These are phyloP conservation scores for Formica selysi DNA, from an alignment of 1,140 invertebrate species.

Conservation along the genomic window DNA sequence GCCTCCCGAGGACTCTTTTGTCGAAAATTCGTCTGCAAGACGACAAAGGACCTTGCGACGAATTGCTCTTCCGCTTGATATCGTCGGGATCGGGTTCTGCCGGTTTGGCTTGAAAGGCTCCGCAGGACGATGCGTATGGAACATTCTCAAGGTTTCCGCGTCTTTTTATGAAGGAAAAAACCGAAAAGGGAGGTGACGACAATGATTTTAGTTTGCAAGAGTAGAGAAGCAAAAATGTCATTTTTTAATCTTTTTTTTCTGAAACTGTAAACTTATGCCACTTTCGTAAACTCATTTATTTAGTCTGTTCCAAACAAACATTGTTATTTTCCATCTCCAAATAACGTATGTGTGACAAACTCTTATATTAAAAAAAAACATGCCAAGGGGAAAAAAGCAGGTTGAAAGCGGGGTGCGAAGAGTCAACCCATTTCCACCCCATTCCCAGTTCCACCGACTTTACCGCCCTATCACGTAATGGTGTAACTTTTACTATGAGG, in stretches of 20 bases:
- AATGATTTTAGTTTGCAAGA: background rate
- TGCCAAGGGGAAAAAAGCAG: background rate
- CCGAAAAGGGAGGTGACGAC: constrained; percentile 46
- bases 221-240: background rate
- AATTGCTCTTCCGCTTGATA: constrained; percentile 60
- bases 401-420: constrained; percentile 6
- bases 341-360: background rate
- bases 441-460: constrained; percentile 69
- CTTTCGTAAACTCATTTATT: background rate
- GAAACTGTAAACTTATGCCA: background rate
- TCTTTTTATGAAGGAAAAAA: background rate
- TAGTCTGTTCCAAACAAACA: background rate
- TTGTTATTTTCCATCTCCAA: background rate
- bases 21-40: constrained; percentile 57
- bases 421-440: constrained; percentile 22
- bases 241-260: background rate
- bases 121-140: constrained; percentile 33
- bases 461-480: constrained; percentile 81
- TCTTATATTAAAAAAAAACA: constrained; percentile 11
- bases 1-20: constrained; percentile 59
- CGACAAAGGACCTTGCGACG: constrained; percentile 49
- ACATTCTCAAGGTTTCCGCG: constrained; percentile 14
- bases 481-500: constrained; percentile 79
- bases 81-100: constrained; percentile 31
- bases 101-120: background rate